These are phyloP conservation scores for Andrena bucephala DNA, from an alignment of 2,888 invertebrate species.

Conservation along the genomic window DNA sequence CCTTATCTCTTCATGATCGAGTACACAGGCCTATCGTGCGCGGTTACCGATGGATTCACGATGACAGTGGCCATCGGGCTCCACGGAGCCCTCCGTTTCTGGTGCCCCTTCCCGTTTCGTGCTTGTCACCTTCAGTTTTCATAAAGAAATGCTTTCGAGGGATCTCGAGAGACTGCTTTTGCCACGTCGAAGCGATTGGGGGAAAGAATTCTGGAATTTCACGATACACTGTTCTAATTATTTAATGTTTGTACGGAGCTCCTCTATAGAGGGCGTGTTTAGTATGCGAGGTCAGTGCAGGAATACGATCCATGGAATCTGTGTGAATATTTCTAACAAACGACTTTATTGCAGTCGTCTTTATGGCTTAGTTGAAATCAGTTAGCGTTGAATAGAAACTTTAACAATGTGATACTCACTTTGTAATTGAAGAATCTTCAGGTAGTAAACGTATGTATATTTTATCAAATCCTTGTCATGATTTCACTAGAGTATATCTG, in stretches of 20 bases:
- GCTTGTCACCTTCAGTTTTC: neutral
- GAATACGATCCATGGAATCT: too few relatives aligned
- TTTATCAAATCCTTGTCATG: too few relatives aligned
- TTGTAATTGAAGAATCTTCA: too few relatives aligned
- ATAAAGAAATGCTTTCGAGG: slow-evolving; percentile 1
- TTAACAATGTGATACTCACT: too few relatives aligned
- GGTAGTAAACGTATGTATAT: too few relatives aligned
- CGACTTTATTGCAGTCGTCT: too few relatives aligned
- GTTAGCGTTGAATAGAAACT: too few relatives aligned
- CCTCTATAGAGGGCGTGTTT: too few relatives aligned
- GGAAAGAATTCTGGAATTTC: neutral
- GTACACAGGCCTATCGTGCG: slow-evolving; percentile 48
- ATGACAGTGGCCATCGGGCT: neutral
- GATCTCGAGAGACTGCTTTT: slow-evolving; percentile 17
- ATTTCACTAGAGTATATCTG: too few relatives aligned
- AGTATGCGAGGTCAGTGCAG: too few relatives aligned
- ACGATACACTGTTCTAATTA: neutral
- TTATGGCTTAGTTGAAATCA: too few relatives aligned
- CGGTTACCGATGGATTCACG: slow-evolving; percentile 17
- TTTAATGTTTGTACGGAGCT: neutral
- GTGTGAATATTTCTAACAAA: too few relatives aligned
- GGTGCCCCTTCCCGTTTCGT: neutral
- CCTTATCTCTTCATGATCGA: slow-evolving; percentile 17
- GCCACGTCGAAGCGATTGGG: slow-evolving; percentile 17
- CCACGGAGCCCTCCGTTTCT: neutral